Evolutionary conservation across 1,140 invertebrate species (phyloP), one percentile per base, ranked within the genome.

Genomic region (Papilio helenus): DNA sequence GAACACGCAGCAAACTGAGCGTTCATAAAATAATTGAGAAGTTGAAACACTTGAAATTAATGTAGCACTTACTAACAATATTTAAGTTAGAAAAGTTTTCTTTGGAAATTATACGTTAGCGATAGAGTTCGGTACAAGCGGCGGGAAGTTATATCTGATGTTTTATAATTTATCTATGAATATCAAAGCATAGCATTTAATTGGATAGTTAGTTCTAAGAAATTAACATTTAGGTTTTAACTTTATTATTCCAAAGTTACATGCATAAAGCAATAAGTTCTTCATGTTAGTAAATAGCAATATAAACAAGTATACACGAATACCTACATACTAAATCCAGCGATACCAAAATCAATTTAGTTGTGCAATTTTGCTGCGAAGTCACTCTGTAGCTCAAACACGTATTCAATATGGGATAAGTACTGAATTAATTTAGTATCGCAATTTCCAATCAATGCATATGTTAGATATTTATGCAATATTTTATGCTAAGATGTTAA

Each of bases 21-120:
- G 58, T 26, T 61, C 23, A 26, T 61, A 61, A 23, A 10, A 61
- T 61, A 10, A 61, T 61, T 26, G 58, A 68, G 26, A 68, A 68
- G 61, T 68, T 68, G 58, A 9, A 68, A 34, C 61, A 68, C 61
- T 29, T 29, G 61, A 29, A 68, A 68, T 68, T 68, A 68, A 29
- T 68, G 61, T 68, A 68, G 26, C 61, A 29, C 61, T 68, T 29
- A 34, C 61, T 29, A 68, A 68, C 26, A 68, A 68, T 29, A 68
- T 68, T 68, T 18, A 29, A 68, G 26, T 68, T 23, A 68, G 58
- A 68, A 68, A 68, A 68, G 23, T 68, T 68, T 29, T 10, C 61
- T 68, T 16, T 68, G 61, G 61, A 34, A 68, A 68, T 68, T 68
- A 34, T 18, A 68, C 61, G 61, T 29, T 34, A 58, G 55, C 55